Evolutionary conservation across 2,113 vertebrate species (phyloP), one percentile per base, ranked within the genome.

Genomic region (Seriola quinqueradiata): DNA sequence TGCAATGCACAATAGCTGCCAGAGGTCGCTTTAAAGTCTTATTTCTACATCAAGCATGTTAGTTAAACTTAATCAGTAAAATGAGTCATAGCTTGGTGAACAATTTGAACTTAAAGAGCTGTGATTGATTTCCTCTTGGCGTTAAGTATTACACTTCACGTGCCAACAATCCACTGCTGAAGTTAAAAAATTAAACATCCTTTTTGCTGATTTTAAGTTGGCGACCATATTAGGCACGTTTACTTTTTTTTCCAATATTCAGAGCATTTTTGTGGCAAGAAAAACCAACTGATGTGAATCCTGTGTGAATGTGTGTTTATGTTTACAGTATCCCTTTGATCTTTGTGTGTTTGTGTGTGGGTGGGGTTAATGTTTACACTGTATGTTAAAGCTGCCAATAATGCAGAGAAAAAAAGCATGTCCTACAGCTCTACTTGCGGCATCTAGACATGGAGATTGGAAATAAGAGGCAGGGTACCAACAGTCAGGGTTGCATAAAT

Each of bases 401-500:
- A 61, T 60, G 70, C 58, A 71, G 32, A 63, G 74, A 8, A 69
- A 72, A 28, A 83, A 72, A 16, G 11, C 59, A 42, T 44, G 57
- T 84, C 52, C 72, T 76, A 19, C 72, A 78, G 82, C 67, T 68
- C 25, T 70, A 75, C 68, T 86, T 54, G 87, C 48, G 48, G 79
- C 81, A 83, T 79, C 55, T 73, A 84, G 42, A 87, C 82, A 75
- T 77, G 79, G 81, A 84, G 75, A 89, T 87, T 83, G 76, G 70
- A 91, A 93, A 87, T 89, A 89, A 86, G 72, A 80, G 67, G 86
- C 79, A 57, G 70, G 73, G 84, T 75, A 75, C 70, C 76, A 85
- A 64, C 77, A 70, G 85, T 79, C 70, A 77, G 79, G 67, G 82
- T 82, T 86, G 90, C 86, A 90, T 92, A 92, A 17, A 93, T 93